Evolutionary conservation across 2,888 invertebrate species (phyloP).

Genomic region (Andrena camellia): DNA sequence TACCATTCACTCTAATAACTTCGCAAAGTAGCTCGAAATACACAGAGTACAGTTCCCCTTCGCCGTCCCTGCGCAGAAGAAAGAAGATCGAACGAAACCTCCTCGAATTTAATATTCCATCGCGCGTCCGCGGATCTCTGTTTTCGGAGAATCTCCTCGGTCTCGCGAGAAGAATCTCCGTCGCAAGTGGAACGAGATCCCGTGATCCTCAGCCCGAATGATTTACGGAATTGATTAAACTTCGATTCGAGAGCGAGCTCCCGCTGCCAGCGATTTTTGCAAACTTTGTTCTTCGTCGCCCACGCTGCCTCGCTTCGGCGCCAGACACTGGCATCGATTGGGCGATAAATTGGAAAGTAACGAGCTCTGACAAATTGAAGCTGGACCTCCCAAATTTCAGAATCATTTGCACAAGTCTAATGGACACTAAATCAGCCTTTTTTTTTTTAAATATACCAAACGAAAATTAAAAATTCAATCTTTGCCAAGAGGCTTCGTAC

Average conservation of each 20-base stretch:
- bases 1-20: neutral
- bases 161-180: neutral
- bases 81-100: neutral
- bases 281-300: neutral
- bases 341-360: neutral
- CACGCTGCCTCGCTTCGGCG: neutral
- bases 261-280: neutral
- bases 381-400: no score
- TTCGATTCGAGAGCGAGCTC: neutral
- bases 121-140: neutral
- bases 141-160: neutral
- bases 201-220: conserved; percentile 3
- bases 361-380: no score
- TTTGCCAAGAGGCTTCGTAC: no score
- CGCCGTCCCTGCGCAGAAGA: neutral
- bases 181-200: conserved; percentile 11
- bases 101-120: conserved; percentile 18
- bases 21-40: neutral
- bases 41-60: neutral
- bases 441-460: no score
- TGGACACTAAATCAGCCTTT: no score
- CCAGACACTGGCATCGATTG: neutral
- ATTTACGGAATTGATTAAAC: conserved; percentile 30
- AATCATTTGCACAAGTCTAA: no score
- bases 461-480: no score